Evolutionary conservation across 2,888 invertebrate genomes (phyloP), one percentile per base, ranked within the genome.

Genomic region (Celastrina argiolus): DNA sequence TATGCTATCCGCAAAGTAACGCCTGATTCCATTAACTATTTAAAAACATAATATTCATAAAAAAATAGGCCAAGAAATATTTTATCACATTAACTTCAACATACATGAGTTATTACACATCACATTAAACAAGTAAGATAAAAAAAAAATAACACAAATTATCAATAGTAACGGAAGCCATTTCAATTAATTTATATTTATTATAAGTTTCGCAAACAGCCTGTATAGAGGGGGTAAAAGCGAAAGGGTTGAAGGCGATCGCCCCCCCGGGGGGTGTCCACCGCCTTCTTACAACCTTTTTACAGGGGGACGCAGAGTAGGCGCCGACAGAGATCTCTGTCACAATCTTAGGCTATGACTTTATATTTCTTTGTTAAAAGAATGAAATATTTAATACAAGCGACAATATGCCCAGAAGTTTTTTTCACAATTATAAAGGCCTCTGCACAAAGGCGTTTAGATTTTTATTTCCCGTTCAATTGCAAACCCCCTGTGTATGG

Each of bases 221-320:
- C 88, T 90, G 88, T 87, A 79, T 74, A 36, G 75, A 74, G 84
- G 88, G 89, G 88, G 88, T 85, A 85, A 89, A 89, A 90, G 88
- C 89, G 90, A 91, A 91, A 91, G 91, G 91, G 91, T 91, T 91
- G 89, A 87, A 81, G 89, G 86, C 85, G 87, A 87, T 87, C 83
- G 81, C 79, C 83, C 76, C 84, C 84, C 82, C 74, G 73, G 69
- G 77, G 81, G 86, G 86, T 83, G 88, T 87, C 89, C 88, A 81
- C 88, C 88, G 85, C 88, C 89, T 90, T 90, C 90, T 90, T 89
- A 90, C 89, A 90, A 87, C 87, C 90, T 90, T 91, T 90, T 91
- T 91, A 89, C 87, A 79, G 79, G 88, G 90, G 85, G 85, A 90
- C 75, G 76, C 73, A 88, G 88, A 87, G 87, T 85, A 89, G 78